These are phyloP conservation scores for Liopterus haemorrhoidalis DNA, from an alignment of 2,888 invertebrate genomes.

Conservation along the genomic window DNA sequence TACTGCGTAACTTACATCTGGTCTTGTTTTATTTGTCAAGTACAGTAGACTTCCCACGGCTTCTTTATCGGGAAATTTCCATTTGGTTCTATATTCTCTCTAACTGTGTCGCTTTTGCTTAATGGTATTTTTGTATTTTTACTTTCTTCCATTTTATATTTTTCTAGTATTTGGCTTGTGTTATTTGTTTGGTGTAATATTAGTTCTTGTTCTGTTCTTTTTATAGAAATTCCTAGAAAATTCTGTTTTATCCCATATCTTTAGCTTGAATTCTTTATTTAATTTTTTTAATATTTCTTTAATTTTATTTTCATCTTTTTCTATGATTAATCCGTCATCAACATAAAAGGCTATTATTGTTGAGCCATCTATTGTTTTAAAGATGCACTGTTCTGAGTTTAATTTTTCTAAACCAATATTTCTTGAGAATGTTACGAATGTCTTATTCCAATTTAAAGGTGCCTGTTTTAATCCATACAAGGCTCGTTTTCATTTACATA, in stretches of 20 bases:
- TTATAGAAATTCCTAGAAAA: neutral
- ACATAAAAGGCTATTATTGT: neutral
- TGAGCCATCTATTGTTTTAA: neutral
- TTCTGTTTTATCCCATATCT: too few species aligned
- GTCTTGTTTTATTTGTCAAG: neutral
- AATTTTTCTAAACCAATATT: too few species aligned
- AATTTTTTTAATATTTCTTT: neutral
- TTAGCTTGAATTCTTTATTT: neutral
- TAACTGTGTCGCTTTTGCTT: too few species aligned
- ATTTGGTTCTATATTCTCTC: too few species aligned
- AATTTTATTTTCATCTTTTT: neutral
- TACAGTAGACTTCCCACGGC: slow-evolving; percentile 1
- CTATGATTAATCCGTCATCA: slow-evolving; percentile 1
- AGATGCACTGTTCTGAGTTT: slow-evolving; percentile 1
- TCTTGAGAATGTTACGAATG: too few species aligned
- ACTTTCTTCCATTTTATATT: neutral
- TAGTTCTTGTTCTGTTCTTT: neutral
- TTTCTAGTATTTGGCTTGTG: neutral
- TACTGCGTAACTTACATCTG: neutral
- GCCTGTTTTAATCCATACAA: too few species aligned
- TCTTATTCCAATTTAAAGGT: too few species aligned
- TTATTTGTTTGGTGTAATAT: neutral
- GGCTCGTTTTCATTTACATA: too few species aligned
- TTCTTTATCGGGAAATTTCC: slow-evolving; percentile 1
- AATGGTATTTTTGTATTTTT: neutral